These are phyloP conservation scores for Gallirallus australis DNA, from an alignment of 2,797 vertebrate species.

Conservation along the genomic window DNA sequence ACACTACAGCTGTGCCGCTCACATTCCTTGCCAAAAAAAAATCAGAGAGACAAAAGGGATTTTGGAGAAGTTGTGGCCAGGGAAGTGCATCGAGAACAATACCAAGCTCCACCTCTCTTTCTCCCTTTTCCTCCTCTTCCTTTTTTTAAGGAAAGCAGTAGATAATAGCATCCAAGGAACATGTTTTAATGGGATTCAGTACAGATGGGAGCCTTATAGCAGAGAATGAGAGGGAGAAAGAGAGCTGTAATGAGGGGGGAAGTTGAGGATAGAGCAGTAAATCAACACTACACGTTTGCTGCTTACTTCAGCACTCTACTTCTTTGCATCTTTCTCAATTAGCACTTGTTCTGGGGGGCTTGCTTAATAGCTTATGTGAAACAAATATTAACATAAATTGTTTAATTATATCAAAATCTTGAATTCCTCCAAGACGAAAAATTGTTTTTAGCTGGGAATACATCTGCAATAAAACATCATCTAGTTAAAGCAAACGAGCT, in stretches of 20 bases:
- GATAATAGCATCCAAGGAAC: background rate
- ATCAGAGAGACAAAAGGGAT: conserved; percentile 35
- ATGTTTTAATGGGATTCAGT: conserved; percentile 54
- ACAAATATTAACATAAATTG: conserved; percentile 84
- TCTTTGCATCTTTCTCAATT: conserved; percentile 73
- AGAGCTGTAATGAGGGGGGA: conserved; percentile 25
- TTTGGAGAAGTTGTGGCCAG: conserved; percentile 54
- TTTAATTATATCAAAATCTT: conserved; percentile 76
- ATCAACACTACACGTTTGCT: conserved; percentile 55
- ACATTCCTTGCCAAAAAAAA: conserved; percentile 37
- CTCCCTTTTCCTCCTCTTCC: conserved; percentile 10
- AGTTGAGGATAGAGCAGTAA: conserved; percentile 46
- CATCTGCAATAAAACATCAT: conserved; percentile 71
- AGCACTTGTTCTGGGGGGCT: conserved; percentile 74
- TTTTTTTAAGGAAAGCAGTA: conserved; percentile 20
- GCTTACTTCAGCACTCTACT: conserved; percentile 62
- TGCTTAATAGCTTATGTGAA: conserved; percentile 75
- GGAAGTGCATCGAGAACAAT: conserved; percentile 80
- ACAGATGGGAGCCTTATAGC: conserved; percentile 58
- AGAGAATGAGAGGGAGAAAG: background rate
- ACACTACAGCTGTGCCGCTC: conserved; percentile 39
- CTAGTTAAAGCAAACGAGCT: conserved; percentile 74
- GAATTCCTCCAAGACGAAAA: conserved; percentile 79
- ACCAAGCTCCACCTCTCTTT: conserved; percentile 58
- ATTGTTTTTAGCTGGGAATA: conserved; percentile 70